Conservation (phyloP, 1,140 invertebrate genomes). For the Yoshiicerus persimilis region DNA sequence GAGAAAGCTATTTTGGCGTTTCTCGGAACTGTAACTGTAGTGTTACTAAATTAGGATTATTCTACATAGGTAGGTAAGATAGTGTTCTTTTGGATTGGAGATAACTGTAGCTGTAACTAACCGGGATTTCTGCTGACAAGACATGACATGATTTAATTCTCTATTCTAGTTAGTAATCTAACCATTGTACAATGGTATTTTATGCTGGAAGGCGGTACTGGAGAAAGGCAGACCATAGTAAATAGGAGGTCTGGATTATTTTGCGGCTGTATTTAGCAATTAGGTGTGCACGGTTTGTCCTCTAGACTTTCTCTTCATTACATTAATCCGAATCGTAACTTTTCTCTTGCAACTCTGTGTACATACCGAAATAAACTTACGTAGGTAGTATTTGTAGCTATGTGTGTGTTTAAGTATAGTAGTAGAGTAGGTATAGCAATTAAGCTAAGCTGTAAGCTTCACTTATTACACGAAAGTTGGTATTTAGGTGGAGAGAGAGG, state of each 20-base stretch:
- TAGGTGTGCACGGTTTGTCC: conserved; percentile 6
- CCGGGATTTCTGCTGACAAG: conserved; percentile 6
- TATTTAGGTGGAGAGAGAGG: not conserved
- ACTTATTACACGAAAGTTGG: not conserved
- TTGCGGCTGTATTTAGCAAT: conserved; percentile 12
- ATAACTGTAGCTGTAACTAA: not conserved
- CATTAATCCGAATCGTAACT: conserved; percentile 20
- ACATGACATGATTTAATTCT: conserved; percentile 23
- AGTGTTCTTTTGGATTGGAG: not conserved
- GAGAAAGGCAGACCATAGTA: not conserved
- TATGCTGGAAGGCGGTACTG: not conserved
- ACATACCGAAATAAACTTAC: too few species aligned
- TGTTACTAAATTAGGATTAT: not conserved
- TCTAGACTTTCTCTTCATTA: conserved; percentile 13
- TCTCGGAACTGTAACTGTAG: too few species aligned
- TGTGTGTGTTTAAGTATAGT: not conserved
- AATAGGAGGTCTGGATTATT: not conserved
- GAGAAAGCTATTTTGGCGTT: too few species aligned
- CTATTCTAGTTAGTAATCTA: not conserved
- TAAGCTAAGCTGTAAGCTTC: not conserved
- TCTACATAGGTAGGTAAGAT: not conserved
- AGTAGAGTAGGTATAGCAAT: not conserved
- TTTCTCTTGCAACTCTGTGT: not conserved
- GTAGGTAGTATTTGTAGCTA: not conserved
- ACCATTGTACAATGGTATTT: too few species aligned